These are phyloP conservation scores for Falco cherrug DNA, from an alignment of 2,797 vertebrate genomes.

Conservation along the genomic window DNA sequence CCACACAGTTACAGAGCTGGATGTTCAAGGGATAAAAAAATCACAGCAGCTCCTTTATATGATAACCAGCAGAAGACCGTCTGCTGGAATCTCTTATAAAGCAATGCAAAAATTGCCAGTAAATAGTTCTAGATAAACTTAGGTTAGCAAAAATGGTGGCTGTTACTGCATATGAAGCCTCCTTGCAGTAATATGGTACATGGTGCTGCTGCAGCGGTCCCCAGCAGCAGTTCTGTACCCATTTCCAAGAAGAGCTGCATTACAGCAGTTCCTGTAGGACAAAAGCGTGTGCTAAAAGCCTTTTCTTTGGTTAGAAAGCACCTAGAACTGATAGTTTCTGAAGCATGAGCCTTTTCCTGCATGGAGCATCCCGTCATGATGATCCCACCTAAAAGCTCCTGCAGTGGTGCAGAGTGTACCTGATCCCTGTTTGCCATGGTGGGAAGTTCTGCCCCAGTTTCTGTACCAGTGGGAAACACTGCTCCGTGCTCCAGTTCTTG, in stretches of 20 bases:
- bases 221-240: background rate
- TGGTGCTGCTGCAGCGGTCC: background rate
- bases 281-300: background rate
- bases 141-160: background rate
- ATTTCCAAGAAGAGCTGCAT: background rate
- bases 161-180: background rate
- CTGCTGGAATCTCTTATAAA: background rate
- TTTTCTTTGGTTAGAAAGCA: background rate
- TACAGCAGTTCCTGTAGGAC: background rate
- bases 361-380: background rate
- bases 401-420: background rate
- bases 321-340: background rate
- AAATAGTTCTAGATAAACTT: background rate
- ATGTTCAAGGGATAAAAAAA: background rate
- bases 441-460: constrained; percentile 48
- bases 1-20: background rate
- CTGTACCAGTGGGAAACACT: background rate
- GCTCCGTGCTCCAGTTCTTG: background rate
- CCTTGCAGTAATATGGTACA: rapidly evolving
- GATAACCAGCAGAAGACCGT: background rate
- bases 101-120: background rate
- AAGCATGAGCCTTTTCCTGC: background rate
- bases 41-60: background rate
- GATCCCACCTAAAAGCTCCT: background rate
- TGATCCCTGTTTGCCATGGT: background rate